Percentiles rank a stretch among this genome's conserved stretches.
phyloP scores from a whole-genome alignment of 2,113 vertebrate genomes.

The Stegastes partitus region DNA sequence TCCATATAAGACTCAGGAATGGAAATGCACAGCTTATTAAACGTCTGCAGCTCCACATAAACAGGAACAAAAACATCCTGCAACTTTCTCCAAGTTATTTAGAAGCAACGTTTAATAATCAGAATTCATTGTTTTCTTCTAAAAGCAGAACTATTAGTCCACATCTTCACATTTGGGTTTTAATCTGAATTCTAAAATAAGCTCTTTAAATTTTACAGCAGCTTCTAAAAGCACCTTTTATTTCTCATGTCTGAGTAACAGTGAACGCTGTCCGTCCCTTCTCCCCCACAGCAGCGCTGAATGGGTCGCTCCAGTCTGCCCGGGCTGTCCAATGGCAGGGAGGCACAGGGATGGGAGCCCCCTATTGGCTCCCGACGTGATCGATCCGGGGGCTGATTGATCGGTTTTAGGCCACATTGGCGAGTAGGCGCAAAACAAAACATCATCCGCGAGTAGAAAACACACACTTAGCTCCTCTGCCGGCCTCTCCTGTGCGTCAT shows the following conservation, averaged over 20 bases:
- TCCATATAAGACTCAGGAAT: neutral
- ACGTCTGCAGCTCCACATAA: neutral
- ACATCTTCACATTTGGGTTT: neutral
- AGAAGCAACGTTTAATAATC: neutral
- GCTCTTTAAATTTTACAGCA: neutral
- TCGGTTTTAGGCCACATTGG: constrained; percentile 87
- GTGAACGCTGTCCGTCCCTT: constrained; percentile 44
- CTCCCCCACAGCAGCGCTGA: constrained; percentile 84
- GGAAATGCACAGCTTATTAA: neutral
- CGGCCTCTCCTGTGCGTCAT: constrained; percentile 11
- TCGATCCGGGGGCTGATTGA: constrained; percentile 91
- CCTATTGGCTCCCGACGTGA: constrained; percentile 88
- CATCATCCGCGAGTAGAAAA: constrained; percentile 25
- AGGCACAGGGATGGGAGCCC: constrained; percentile 74
- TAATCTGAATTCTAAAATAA: neutral
- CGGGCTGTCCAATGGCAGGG: constrained; percentile 86
- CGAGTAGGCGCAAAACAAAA: constrained; percentile 71
- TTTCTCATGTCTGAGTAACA: constrained; percentile 7
- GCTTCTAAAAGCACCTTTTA: constrained; percentile 1
- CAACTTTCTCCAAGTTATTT: constrained; percentile 18
- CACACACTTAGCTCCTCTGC: constrained; percentile 19
- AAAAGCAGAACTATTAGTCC: neutral
- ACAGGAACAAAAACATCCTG: neutral
- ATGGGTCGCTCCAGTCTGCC: constrained; percentile 92
- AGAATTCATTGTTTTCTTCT: neutral